Conservation (phyloP, 1,140 invertebrate species). For the Helicoverpa armigera region DNA sequence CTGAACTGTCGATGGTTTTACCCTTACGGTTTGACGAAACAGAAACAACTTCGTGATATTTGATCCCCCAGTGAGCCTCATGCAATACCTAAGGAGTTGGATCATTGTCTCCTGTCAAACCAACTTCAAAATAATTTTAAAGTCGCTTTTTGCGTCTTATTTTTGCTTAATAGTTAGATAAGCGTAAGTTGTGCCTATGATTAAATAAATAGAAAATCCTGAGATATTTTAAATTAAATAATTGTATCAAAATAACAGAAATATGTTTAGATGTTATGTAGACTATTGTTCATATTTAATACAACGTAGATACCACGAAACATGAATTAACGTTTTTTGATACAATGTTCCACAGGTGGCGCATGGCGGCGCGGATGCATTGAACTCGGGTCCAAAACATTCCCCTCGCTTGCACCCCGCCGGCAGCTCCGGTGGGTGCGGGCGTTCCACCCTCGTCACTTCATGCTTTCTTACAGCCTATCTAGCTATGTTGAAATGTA, state of each 20-base stretch:
- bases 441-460: conserved; percentile 59
- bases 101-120: not conserved
- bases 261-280: too few relatives aligned
- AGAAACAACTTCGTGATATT: conserved; percentile 28
- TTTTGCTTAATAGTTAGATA: too few relatives aligned
- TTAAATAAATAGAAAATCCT: too few relatives aligned
- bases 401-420: conserved; percentile 56
- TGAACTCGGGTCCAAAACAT: conserved; percentile 74
- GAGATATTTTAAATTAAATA: too few relatives aligned
- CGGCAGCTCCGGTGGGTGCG: conserved; percentile 28
- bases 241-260: too few relatives aligned
- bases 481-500: conserved; percentile 57
- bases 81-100: not conserved
- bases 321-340: not conserved
- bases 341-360: conserved; percentile 73
- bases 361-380: conserved; percentile 73
- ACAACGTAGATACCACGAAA: not conserved
- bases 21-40: conserved; percentile 50
- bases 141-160: too few relatives aligned
- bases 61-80: conserved; percentile 44
- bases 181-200: too few relatives aligned
- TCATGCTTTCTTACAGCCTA: conserved; percentile 64
- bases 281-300: not conserved
- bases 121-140: not conserved
- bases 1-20: conserved; percentile 66